phyloP scores from a whole-genome alignment of 2,888 invertebrate species.

The Scaptomyza tumidula region DNA sequence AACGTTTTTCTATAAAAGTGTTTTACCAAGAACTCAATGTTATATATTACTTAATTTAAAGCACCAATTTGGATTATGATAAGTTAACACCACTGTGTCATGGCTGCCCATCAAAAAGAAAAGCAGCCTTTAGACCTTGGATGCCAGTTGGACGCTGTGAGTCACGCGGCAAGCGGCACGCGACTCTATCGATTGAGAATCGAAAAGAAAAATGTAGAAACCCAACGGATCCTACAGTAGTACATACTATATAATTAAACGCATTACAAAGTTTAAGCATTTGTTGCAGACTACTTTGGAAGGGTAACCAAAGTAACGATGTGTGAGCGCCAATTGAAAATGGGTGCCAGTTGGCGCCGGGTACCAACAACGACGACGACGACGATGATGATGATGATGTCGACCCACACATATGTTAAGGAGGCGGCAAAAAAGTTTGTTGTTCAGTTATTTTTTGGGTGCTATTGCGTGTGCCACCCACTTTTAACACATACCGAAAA shows the following conservation, averaged over 20 bases:
- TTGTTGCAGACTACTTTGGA: slow-evolving; percentile 8
- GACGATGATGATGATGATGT: not conserved
- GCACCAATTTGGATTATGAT: not conserved
- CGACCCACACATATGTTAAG: slow-evolving; percentile 42
- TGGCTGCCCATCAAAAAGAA: slow-evolving; percentile 34
- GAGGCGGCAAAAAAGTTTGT: slow-evolving; percentile 9
- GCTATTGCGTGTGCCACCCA: slow-evolving; percentile 74
- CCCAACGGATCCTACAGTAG: not conserved
- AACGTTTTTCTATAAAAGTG: no score
- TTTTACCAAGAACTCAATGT: no score
- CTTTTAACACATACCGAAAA: slow-evolving; percentile 69
- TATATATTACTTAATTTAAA: no score
- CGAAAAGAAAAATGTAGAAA: slow-evolving; percentile 28
- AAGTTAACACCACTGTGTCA: slow-evolving; percentile 24
- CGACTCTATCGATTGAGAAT: slow-evolving; percentile 58
- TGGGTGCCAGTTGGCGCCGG: slow-evolving; percentile 43
- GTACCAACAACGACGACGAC: slow-evolving; percentile 43
- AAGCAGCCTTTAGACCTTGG: slow-evolving; percentile 61
- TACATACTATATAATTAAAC: slow-evolving; percentile 55
- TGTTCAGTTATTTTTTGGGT: slow-evolving; percentile 1
- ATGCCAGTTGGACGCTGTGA: slow-evolving; percentile 53
- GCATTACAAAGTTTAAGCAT: slow-evolving; percentile 69
- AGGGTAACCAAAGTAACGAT: slow-evolving; percentile 64
- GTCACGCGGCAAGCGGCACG: slow-evolving; percentile 61
- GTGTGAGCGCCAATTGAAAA: slow-evolving; percentile 78